Evolutionary conservation across 2,888 invertebrate species (phyloP), one percentile per base, ranked within the genome.

Genomic region (Buathra laborator): DNA sequence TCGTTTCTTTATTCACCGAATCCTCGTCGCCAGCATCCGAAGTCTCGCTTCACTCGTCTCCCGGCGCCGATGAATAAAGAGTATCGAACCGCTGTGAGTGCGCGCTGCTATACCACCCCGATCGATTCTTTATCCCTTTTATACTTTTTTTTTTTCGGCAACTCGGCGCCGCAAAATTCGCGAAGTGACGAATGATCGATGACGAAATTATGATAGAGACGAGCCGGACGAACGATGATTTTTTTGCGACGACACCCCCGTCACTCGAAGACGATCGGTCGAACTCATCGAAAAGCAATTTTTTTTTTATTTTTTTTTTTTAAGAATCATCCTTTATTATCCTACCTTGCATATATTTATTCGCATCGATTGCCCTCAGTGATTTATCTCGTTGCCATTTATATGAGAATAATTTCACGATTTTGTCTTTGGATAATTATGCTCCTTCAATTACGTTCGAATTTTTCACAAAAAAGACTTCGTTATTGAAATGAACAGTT

Each of bases 121-220:
- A 62, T 37, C 75, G 43, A 79, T 84, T 81, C 67, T 85, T 85
- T 81, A 78, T 75, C 53, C 74, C 74, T 81, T 88, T 90, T 91
- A 89, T 81, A 56, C 3, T 32, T 76, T 46, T 46, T 12, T 16
- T 56, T 3, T 16, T 7, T 14, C 7, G 14, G 14, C 32, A 78
- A 46, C 29, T 70, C 76, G 16, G 32, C 56, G 62, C 46, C 44
- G 48, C 46, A 72, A 81, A 37, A 43, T 16, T 51, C 53, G 51
- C 56, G 43, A 75, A 70, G 71, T 84, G 84, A 88, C 88, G 89
- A 89, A 90, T 92, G 91, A 92, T 91, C 86, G 90, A 92, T 90
- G 90, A 82, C 86, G 81, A 87, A 89, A 90, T 90, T 89, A 89
- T 89, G 87, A 90, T 84, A 81, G 70, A 66, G 75, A 81, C 80